Percentiles rank a stretch among this genome's conserved stretches.
phyloP scores from a whole-genome alignment of 2,113 vertebrate genomes.

The Oryzias javanicus region DNA sequence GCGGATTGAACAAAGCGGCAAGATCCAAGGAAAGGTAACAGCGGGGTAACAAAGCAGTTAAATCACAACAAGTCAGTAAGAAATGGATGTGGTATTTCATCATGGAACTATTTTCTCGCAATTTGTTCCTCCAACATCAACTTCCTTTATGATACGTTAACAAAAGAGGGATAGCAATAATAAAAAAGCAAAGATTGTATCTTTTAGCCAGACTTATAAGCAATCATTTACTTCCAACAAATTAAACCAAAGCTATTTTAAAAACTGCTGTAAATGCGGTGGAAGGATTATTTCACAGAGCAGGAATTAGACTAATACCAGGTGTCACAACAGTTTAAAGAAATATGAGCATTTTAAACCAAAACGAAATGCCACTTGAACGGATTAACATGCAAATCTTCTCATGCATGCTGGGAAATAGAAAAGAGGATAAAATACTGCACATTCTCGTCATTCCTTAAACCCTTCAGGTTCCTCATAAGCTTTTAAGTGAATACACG shows the following conservation, averaged over 20 bases:
- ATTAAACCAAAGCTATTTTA: slow-evolving; percentile 8
- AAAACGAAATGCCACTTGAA: slow-evolving; percentile 39
- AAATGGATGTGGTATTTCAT: slow-evolving; percentile 4
- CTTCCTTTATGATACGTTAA: neutral
- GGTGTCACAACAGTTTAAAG: slow-evolving; percentile 26
- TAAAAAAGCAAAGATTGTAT: neutral
- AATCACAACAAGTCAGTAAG: slow-evolving; percentile 17
- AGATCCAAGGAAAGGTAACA: slow-evolving; percentile 44
- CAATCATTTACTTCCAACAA: neutral
- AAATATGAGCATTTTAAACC: slow-evolving; percentile 29
- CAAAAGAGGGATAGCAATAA: neutral
- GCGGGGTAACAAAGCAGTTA: slow-evolving; percentile 34
- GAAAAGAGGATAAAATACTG: slow-evolving; percentile 33
- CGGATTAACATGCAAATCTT: slow-evolving; percentile 39
- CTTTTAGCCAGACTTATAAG: neutral
- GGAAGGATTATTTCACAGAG: slow-evolving; percentile 28
- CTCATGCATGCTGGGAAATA: slow-evolving; percentile 18
- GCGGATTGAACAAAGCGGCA: slow-evolving; percentile 35
- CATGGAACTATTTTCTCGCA: slow-evolving; percentile 1
- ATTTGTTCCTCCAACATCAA: neutral
- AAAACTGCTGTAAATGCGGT: slow-evolving; percentile 4
- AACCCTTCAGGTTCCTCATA: slow-evolving; percentile 21
- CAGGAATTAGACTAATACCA: slow-evolving; percentile 36
- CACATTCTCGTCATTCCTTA: slow-evolving; percentile 22
- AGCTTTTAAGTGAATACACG: slow-evolving; percentile 22